Percentiles rank a stretch among this genome's conserved stretches.
Evolutionary conservation across 2,113 vertebrate genomes (phyloP).

Genomic region (Synodontis membranacea): DNA sequence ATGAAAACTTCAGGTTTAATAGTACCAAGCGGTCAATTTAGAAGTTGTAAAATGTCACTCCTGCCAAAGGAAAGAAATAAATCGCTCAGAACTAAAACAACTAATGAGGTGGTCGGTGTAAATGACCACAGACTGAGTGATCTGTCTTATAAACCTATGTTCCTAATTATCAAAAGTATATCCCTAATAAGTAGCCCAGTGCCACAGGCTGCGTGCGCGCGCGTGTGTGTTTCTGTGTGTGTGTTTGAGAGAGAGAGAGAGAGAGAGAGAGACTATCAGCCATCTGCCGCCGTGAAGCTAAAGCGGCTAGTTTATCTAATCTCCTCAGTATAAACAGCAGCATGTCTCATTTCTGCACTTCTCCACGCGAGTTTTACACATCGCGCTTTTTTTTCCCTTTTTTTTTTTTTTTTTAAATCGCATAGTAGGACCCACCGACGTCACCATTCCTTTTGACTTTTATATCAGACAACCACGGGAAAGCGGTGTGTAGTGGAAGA

Average conservation of each 20-base stretch:
- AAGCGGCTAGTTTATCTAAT: conserved; percentile 90
- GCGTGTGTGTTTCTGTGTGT: conserved; percentile 80
- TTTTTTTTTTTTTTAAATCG: background rate
- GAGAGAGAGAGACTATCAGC: conserved; percentile 76
- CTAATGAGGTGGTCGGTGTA: conserved; percentile 85
- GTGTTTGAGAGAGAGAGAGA: conserved; percentile 81
- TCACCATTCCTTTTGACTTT: conserved; percentile 46
- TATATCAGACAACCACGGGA: conserved; percentile 56
- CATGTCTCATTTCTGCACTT: conserved; percentile 82
- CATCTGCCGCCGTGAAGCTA: conserved; percentile 85
- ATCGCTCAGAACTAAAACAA: conserved; percentile 83
- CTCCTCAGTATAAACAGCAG: conserved; percentile 83
- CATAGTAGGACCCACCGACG: conserved; percentile 33
- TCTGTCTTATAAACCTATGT: conserved; percentile 78
- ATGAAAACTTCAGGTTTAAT: conserved; percentile 48
- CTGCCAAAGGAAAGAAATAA: conserved; percentile 82
- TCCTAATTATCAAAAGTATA: conserved; percentile 80
- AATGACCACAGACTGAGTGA: conserved; percentile 79
- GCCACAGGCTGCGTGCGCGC: conserved; percentile 76
- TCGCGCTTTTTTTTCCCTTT: conserved; percentile 50
- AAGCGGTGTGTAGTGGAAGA: conserved; percentile 58
- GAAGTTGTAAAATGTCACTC: conserved; percentile 78
- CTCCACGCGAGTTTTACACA: conserved; percentile 67
- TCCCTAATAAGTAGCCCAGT: conserved; percentile 73
- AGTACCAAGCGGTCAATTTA: conserved; percentile 79